A percentile compares a stretch with the other conserved stretches of the same genome.
Evolutionary conservation across 2,113 vertebrate genomes (phyloP).

Genomic region (Hemiscyllium ocellatum): DNA sequence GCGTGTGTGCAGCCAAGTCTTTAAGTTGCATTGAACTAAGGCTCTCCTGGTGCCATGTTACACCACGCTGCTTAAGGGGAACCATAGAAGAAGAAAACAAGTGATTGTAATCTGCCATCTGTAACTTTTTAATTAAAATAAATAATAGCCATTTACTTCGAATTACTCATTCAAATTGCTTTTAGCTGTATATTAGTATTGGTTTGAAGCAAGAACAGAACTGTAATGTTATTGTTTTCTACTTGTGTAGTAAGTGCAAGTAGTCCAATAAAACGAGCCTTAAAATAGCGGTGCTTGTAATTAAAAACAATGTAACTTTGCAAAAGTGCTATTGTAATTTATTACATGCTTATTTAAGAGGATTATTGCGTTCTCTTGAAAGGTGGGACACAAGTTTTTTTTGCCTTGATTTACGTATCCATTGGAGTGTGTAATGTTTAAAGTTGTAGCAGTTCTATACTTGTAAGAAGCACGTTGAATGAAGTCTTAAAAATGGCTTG

Average conservation of each 20-base stretch:
- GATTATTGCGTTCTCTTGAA: background rate
- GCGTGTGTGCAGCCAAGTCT: slow-evolving; percentile 14
- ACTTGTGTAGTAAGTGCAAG: background rate
- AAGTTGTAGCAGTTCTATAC: background rate
- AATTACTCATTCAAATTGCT: slow-evolving; percentile 24
- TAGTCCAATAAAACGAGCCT: background rate
- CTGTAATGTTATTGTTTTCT: slow-evolving; percentile 13
- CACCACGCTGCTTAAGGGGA: slow-evolving; percentile 10
- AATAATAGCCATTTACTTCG: slow-evolving; percentile 6
- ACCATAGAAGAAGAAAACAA: slow-evolving; percentile 25
- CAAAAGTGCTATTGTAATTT: background rate
- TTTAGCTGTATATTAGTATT: background rate
- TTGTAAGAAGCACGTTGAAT: background rate
- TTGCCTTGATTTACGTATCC: background rate
- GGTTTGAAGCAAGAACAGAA: slow-evolving; percentile 14
- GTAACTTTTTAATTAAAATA: slow-evolving; percentile 32
- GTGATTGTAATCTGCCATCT: slow-evolving; percentile 12
- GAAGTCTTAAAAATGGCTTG: background rate
- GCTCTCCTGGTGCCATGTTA: slow-evolving; percentile 11
- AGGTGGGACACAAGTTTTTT: background rate
- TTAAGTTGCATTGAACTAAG: slow-evolving; percentile 23
- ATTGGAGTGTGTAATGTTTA: background rate
- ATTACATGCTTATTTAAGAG: background rate
- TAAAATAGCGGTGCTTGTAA: background rate
- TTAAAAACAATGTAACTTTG: slow-evolving; percentile 15